Evolutionary conservation across 1,140 invertebrate genomes (phyloP).

Genomic region (Saccostrea cuccullata): DNA sequence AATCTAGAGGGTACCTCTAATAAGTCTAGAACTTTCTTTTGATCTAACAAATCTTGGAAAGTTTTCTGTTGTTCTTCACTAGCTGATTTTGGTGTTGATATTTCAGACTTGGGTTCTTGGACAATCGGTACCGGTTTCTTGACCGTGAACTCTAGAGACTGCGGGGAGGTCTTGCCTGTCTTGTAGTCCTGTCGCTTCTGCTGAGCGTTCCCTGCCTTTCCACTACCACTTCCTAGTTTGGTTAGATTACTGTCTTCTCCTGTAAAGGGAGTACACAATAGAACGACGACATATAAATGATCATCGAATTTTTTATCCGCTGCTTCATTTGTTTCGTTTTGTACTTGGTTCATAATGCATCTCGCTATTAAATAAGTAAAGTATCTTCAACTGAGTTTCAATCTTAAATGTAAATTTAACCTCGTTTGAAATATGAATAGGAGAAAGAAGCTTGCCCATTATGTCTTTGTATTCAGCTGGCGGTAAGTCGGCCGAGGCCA

Average conservation of each 20-base stretch:
- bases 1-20: conserved; percentile 51
- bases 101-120: conserved; percentile 55
- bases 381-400: too few species aligned
- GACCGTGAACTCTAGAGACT: conserved; percentile 65
- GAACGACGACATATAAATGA: too few species aligned
- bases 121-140: conserved; percentile 64
- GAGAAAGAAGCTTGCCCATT: not conserved
- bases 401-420: too few species aligned
- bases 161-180: conserved; percentile 55
- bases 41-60: conserved; percentile 12
- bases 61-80: not conserved
- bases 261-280: not conserved
- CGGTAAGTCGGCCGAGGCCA: conserved; percentile 49
- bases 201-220: conserved; percentile 45
- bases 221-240: conserved; percentile 34
- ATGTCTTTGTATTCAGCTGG: conserved; percentile 45
- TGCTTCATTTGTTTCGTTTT: too few species aligned
- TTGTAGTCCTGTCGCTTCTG: conserved; percentile 64
- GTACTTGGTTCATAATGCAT: too few species aligned
- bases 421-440: too few species aligned
- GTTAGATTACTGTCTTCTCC: conserved; percentile 43
- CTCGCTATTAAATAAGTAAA: too few species aligned
- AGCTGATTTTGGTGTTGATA: not conserved
- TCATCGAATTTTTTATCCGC: too few species aligned
- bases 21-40: conserved; percentile 49